Conservation (phyloP, 2,888 invertebrate species). For the Heliconius cydno region DNA sequence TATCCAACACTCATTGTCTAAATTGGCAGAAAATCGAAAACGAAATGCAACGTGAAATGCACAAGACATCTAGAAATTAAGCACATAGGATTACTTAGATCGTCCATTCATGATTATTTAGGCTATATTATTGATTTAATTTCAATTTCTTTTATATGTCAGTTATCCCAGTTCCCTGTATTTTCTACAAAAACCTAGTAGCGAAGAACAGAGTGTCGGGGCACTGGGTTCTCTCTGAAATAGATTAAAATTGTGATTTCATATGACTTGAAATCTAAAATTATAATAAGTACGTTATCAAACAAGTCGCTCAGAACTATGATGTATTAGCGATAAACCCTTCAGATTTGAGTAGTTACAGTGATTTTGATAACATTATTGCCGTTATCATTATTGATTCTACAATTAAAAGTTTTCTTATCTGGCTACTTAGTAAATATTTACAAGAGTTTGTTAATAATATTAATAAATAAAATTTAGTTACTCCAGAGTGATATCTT, state of each 20-base stretch:
- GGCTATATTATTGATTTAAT: no score
- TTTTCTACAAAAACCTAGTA: no score
- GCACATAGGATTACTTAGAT: no score
- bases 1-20: not conserved
- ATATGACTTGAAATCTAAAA: not conserved
- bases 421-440: slow-evolving; percentile 1
- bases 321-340: slow-evolving; percentile 17
- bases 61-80: not conserved
- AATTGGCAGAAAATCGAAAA: not conserved
- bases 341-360: slow-evolving; percentile 12
- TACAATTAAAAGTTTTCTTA: slow-evolving; percentile 32
- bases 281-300: not conserved
- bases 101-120: no score
- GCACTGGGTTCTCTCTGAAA: no score
- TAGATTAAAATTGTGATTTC: no score
- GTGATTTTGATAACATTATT: slow-evolving; percentile 55
- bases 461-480: not conserved
- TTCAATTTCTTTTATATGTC: no score
- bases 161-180: no score
- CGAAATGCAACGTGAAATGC: not conserved
- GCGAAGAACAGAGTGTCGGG: no score
- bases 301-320: not conserved
- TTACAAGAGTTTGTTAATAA: not conserved
- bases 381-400: slow-evolving; percentile 49
- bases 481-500: no score